Conservation (phyloP, 2,888 invertebrate species). For the Tachina fera region DNA sequence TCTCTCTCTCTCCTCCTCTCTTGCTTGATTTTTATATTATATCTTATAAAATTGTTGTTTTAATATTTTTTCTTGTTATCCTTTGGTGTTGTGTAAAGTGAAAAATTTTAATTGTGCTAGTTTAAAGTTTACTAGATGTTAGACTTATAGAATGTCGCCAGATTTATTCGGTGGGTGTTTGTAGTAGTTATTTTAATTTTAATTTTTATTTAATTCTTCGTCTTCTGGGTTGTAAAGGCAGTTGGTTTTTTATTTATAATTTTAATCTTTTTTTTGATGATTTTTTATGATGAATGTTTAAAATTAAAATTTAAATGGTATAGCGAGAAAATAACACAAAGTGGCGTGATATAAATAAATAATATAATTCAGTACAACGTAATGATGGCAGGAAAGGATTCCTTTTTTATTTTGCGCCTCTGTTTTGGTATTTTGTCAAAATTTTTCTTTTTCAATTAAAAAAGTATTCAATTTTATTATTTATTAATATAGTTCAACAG, state of each 20-base stretch:
- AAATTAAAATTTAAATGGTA: slow-evolving; percentile 56
- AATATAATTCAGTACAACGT: slow-evolving; percentile 66
- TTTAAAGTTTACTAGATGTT: slow-evolving; percentile 26
- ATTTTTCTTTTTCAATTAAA: slow-evolving; percentile 16
- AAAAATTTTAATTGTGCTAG: slow-evolving; percentile 4
- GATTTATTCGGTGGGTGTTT: slow-evolving; percentile 69
- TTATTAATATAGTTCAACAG: background rate
- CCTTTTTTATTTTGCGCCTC: slow-evolving; percentile 18
- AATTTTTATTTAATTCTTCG: background rate
- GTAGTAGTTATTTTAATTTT: slow-evolving; percentile 46
- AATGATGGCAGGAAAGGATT: slow-evolving; percentile 70
- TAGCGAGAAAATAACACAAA: slow-evolving; percentile 65
- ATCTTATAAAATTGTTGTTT: slow-evolving; percentile 17
- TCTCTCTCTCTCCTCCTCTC: slow-evolving; percentile 7
- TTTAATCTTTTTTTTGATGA: slow-evolving; percentile 37
- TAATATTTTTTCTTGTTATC: slow-evolving; percentile 29
- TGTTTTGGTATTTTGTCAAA: slow-evolving; percentile 3
- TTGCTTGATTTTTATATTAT: background rate
- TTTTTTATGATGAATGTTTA: slow-evolving; percentile 44
- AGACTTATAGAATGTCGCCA: slow-evolving; percentile 57
- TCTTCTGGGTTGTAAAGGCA: slow-evolving; percentile 64
- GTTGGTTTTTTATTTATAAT: slow-evolving; percentile 53
- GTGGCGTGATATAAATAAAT: slow-evolving; percentile 56
- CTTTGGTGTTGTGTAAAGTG: slow-evolving; percentile 48
- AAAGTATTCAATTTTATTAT: slow-evolving; percentile 13